Evolutionary conservation across 1,140 invertebrate genomes (phyloP), one percentile per base, ranked within the genome.

Genomic region (Diorhabda elongata): DNA sequence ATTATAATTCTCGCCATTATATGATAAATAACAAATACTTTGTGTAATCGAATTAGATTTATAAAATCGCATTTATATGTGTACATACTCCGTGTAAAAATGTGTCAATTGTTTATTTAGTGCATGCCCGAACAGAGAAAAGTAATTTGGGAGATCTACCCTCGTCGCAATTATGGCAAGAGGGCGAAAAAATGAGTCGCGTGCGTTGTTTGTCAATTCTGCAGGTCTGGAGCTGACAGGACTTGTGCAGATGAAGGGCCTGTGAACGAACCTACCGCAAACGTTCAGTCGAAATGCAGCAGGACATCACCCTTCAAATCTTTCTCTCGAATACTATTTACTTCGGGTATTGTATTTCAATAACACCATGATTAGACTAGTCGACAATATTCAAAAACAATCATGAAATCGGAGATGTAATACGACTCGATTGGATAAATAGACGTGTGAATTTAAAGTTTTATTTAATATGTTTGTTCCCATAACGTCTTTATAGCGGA

Each of bases 71-170:
- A 26, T 26, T 26, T 26, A 26, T 26, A 26, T 26, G 26, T 26
- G 26, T 1, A 26, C 26, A 26, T 26, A 26, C 26, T 26, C 26
- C 26, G 6, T 52, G n/a, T n/a, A 52, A 52, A 52, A 52, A 52
- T 52, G 47, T 52, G 47, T 52, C n/a, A 52, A 52, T 52, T 52
- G 47, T 52, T 52, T 52, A 52, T 52, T 52, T 52, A 52, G 47
- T 52, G 47, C 47, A 52, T 52, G 47, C 47, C 47, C n/a, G 47
- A 52, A 52, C 6, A 52, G 47, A 52, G 47, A 52, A 52, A 52
- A 52, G 47, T 52, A 52, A 52, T 52, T 52, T 52, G 6, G 47
- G n/a, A 52, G 6, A 52, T 6, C 47, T n/a, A 52, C 47, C 47
- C 47, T 52, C 47, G 6, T 52, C 4, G 47, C 47, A 52, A 52